These are phyloP conservation scores for Poecilobothrus nobilitatus DNA, from an alignment of 2,888 invertebrate species.

Conservation along the genomic window DNA sequence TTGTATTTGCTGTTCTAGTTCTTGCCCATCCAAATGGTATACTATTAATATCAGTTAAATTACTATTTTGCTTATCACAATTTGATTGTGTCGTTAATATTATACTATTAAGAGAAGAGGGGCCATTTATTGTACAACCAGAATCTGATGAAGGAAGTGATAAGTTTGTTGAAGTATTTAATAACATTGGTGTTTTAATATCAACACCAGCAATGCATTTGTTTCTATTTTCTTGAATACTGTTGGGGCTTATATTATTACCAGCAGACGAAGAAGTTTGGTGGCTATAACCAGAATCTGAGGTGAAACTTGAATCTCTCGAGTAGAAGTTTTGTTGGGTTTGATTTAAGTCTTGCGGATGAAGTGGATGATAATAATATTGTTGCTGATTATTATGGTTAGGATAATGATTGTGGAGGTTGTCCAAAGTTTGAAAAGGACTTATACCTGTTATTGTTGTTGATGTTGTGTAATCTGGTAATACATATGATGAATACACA, in stretches of 20 bases:
- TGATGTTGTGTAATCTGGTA: constrained; percentile 30
- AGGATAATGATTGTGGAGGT: constrained; percentile 22
- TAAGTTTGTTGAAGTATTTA: background rate
- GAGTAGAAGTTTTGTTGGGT: constrained; percentile 48
- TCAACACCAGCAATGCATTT: background rate
- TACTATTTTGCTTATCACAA: constrained; percentile 1
- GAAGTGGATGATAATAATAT: constrained; percentile 11
- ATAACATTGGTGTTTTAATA: background rate
- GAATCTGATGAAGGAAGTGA: background rate
- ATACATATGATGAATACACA: constrained; percentile 44
- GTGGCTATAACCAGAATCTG: constrained; percentile 79
- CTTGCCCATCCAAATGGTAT: background rate
- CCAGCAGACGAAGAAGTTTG: constrained; percentile 34
- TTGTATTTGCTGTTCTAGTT: background rate
- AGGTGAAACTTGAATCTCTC: constrained; percentile 70
- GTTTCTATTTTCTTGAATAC: background rate
- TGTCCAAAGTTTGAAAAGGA: constrained; percentile 21
- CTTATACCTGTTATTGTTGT: constrained; percentile 16
- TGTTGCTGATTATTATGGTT: constrained; percentile 17
- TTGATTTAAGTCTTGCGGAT: constrained; percentile 13
- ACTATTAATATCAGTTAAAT: background rate
- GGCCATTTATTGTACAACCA: background rate
- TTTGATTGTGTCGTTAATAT: background rate
- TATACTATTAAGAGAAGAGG: background rate
- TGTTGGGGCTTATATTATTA: background rate